Evolutionary conservation across 2,888 invertebrate genomes (phyloP), one percentile per base, ranked within the genome.

Genomic region (Sthenelais limicola): DNA sequence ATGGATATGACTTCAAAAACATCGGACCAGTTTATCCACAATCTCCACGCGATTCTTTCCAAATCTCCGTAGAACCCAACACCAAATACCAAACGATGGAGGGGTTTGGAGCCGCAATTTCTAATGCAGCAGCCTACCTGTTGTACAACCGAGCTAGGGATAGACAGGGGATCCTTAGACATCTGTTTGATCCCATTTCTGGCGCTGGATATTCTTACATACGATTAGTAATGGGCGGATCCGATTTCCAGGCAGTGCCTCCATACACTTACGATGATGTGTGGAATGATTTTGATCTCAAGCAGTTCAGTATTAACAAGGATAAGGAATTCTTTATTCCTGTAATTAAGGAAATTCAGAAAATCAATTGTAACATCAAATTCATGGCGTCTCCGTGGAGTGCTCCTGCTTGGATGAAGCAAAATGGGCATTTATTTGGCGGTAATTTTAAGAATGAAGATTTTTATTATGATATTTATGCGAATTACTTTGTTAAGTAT

Each of bases 331-430:
- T 76, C 47, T 26, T 74, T 1, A 69, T 77, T 4, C 77, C 77
- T 18, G 24, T 77, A 12, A 5, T 77, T 12, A 67, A 71, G 33
- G 72, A 74, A 35, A 76, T 77, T 24, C 7, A 48, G 35, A 43
- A 26, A 4, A 66, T 69, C 28, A 72, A 76, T 51, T 73, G 74
- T 12, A 28, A 66, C 15, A 66, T 77, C 5, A 71, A 71, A 67
- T 49, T 77, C 18, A 69, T 77, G 52, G 77, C 74, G 3, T 66
- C 71, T 18, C 77, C 77, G n/a, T 77, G 77, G 77, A 71, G 68
- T 18, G 58, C 77, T 4, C 77, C 77, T 3, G 74, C 69, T 24
- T 77, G 77, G 77, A 76, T 77, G 77, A 77, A 77, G 66, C 51
- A 71, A 7, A 38, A 54, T 3, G 26, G 32, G 2, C 9, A 38